Percentiles rank a stretch among this genome's conserved stretches.
Conservation (phyloP, 2,888 invertebrate species). For the Deroplatys truncata region DNA sequence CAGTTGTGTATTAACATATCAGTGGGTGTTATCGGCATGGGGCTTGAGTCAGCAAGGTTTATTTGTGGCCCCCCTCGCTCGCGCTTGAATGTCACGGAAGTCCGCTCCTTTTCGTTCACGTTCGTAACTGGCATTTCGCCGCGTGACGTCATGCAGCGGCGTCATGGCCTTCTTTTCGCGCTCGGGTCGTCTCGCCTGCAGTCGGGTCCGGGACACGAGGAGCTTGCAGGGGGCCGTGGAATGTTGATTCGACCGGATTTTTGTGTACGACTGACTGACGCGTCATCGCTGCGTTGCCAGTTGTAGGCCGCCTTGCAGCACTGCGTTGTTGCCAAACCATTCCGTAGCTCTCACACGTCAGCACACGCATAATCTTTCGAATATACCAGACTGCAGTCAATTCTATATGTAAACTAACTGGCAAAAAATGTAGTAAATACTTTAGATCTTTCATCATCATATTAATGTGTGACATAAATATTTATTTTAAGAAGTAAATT, state of each 20-base stretch:
- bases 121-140: slow-evolving; percentile 17
- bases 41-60: background rate
- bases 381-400: no score
- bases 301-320: background rate
- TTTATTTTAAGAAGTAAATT: no score
- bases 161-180: slow-evolving; percentile 12
- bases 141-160: slow-evolving; percentile 12
- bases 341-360: background rate
- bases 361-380: background rate
- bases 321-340: background rate
- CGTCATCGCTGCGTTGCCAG: slow-evolving; percentile 20
- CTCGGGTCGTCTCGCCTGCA: slow-evolving; percentile 5
- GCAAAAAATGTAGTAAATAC: no score
- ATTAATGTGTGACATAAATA: no score
- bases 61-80: background rate
- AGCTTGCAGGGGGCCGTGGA: slow-evolving; percentile 5
- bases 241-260: slow-evolving; percentile 18
- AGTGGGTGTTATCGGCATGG: background rate
- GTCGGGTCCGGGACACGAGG: background rate
- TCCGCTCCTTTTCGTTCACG: background rate
- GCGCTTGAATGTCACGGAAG: background rate
- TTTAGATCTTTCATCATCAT: no score
- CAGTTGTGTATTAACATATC: background rate
- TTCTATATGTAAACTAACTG: no score
- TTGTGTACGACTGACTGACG: slow-evolving; percentile 1